These are phyloP conservation scores for Cosmorhoe ocellata DNA, from an alignment of 2,888 invertebrate genomes.

Conservation along the genomic window DNA sequence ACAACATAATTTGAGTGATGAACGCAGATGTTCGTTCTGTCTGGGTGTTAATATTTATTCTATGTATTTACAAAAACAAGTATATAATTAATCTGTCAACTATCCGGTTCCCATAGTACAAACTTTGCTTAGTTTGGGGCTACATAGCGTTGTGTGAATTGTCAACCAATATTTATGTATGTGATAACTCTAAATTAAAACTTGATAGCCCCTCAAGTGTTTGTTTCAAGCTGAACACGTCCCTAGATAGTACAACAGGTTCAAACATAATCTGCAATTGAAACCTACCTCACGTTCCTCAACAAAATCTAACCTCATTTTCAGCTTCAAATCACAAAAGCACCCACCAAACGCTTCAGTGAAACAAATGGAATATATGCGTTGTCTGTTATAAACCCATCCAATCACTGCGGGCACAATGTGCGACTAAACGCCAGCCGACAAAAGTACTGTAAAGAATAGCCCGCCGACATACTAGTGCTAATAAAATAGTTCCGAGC, in stretches of 20 bases:
- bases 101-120: too few relatives aligned
- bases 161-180: too few relatives aligned
- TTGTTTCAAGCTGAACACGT: too few relatives aligned
- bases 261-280: background rate
- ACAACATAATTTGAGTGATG: too few relatives aligned
- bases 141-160: too few relatives aligned
- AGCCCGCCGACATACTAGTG: constrained; percentile 74
- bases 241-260: background rate
- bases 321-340: background rate
- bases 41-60: too few relatives aligned
- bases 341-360: background rate
- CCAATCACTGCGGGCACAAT: constrained; percentile 71
- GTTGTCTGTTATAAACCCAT: constrained; percentile 67
- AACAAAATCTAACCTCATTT: constrained; percentile 8
- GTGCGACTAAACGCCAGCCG: constrained; percentile 70
- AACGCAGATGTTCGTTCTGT: too few relatives aligned
- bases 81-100: too few relatives aligned
- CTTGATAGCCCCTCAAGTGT: too few relatives aligned
- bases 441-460: constrained; percentile 81
- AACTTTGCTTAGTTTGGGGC: too few relatives aligned
- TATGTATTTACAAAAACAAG: too few relatives aligned
- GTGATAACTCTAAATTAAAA: too few relatives aligned
- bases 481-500: constrained; percentile 81
- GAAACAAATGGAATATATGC: constrained; percentile 59
- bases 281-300: constrained; percentile 1